Base-by-base conservation (phyloP, 2,888 invertebrate genomes). In the Latrodectus hesperus region DNA sequence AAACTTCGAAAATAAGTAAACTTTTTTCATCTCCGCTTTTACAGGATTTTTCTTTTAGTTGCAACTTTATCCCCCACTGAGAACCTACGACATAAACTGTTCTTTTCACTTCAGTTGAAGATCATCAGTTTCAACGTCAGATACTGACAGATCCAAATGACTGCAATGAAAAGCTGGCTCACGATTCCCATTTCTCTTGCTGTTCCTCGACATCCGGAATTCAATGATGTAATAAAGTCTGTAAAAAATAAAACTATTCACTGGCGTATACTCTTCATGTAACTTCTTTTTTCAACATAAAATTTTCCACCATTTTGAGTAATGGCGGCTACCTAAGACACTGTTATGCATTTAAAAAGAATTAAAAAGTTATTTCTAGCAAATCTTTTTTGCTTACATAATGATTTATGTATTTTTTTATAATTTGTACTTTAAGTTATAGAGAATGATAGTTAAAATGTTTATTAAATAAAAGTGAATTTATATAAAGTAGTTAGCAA, bases 141-240 rank as follows among this genome's bases (percentile, higher is more conserved):
- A 22, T 60, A 72, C 68, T 85, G 85, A 85, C 85, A 85, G 85
- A 85, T 80, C 85, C 85, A 85, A 85, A 85, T 70, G 85, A 78
- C 38, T 16, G 38, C 75, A 38, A 75, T 68, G 85, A 85, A 75
- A 72, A 75, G 79, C 52, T 73, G 79, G 85, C 68, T 68, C 52
- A 75, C 22, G 16, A 17, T 52, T 38, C 12, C 67, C 74, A 74
- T 74, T 53, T 67, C 55, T 55, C 75, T 51, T 68, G 11, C 9
- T 52, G 26, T 68, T 72, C 49, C 67, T 67, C 17, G 74, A 68
- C 60, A 17, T 6, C 55, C 74, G 51, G 74, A 70, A 26, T 72
- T 70, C 79, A 85, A 38, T 14, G 79, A 74, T 38, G 85, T 85
- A 53, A 85, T 85, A 70, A 80, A 85, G 67, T 85, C 85, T 85